Evolutionary conservation across 2,797 vertebrate genomes (phyloP), one percentile per base, ranked within the genome.

Genomic region (Mionectes olivaceus): DNA sequence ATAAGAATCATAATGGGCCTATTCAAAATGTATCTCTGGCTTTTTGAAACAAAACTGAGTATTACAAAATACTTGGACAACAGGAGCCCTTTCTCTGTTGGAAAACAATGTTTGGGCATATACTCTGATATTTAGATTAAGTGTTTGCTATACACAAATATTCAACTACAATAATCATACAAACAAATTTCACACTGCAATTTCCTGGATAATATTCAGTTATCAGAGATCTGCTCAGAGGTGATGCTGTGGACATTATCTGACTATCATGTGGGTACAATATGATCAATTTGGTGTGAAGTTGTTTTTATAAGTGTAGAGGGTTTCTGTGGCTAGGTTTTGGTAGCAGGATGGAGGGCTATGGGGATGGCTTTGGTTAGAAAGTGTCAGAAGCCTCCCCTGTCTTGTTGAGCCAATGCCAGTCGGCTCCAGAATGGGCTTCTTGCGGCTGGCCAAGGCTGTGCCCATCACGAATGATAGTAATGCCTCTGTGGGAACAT

Each of bases 211-310:
- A 63, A 49, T 49, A 57, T 77, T 77, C 41, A 73, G 19, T 41
- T 79, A 18, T 19, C 55, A 63, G 60, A 43, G 60, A 77, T 28
- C 27, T 59, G 43, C 61, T 59, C 12, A 50, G 60, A 81, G 39
- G 57, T 43, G 76, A 79, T 52, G 37, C 37, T 43, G 24, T 43
- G 68, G 67, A n/a, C 35, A 13, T 28, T 47, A 60, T 28, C 19
- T 39, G 28, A 41, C 13, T 53, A 18, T 13, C 21, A 15, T 2
- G 13, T 2, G 23, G 39, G 19, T 1, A 1, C n/a, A 53, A 35
- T 4, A 19, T 0, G 0, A 46, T 8, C 4, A 93, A 67, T 47
- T 56, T 0, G 1, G 16, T 33, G 37, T 10, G 7, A 71, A 76
- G 63, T 14, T 78, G 50, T 59, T 63, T 52, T 19, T 16, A 18